Base-by-base conservation (phyloP, 2,113 vertebrate species). In the Triplophysa siluroides region DNA sequence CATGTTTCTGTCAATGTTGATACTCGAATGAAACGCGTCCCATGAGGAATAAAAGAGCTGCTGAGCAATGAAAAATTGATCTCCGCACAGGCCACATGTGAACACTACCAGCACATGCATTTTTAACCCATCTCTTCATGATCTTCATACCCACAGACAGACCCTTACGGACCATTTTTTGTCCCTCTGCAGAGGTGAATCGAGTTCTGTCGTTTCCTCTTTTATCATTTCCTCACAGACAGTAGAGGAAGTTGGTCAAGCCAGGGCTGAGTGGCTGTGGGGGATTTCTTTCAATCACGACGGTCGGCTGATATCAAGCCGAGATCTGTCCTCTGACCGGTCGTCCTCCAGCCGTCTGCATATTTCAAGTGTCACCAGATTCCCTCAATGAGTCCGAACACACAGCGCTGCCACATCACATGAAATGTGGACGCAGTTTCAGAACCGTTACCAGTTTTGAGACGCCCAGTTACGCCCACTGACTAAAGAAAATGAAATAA, bases 301-400 rank as follows among this genome's bases (percentile, higher is more conserved):
- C 43, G 50, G 3, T 23, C n/a, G 13, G 47, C 56, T 63, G 24
- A 60, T 70, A 62, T 68, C 68, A 78, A 82, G 58, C 67, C 64
- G 29, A 41, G 62, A 3, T 26, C 33, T 69, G 75, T 26, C 29
- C 43, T 24, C 26, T 2, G 43, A n/a, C n/a, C n/a, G n/a, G n/a
- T n/a, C n/a, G n/a, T n/a, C n/a, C n/a, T n/a, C n/a, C n/a, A n/a
- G n/a, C n/a, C n/a, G n/a, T n/a, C n/a, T n/a, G n/a, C n/a, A n/a
- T n/a, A n/a, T n/a, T n/a, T n/a, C 64, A 38, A 14, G 43, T 80
- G 78, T 73, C 78, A n/a, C 74, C 73, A 81, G 72, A 76, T 77
- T 77, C 66, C n/a, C n/a, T 70, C 29, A 2, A 52, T 41, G 58
- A 16, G 74, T 52, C 45, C 5, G n/a, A 60, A 63, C 61, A 58